Evolutionary conservation across 2,888 invertebrate genomes (phyloP), one percentile per base, ranked within the genome.

Genomic region (Siphonodentalium dalli): DNA sequence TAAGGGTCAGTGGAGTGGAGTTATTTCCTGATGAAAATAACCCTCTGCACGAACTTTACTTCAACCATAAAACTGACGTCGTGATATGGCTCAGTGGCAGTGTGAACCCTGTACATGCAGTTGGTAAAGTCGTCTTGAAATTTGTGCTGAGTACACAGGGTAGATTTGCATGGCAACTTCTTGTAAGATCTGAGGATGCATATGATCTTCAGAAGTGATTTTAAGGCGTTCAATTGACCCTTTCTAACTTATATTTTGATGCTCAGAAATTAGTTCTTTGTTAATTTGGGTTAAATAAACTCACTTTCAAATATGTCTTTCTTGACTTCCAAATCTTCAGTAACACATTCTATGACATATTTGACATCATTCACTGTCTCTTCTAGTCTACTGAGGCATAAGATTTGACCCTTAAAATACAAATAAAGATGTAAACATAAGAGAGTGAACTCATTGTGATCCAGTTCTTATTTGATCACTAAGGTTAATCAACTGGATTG

Each of bases 341-440:
- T 53, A 8, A 83, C 75, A 45, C 76, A 79, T 67, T 84, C 83
- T 67, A 84, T 75, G 23, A 84, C 75, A 58, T 83, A 77, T 23
- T 83, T 80, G n/a, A 80, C 81, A 66, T 81, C 81, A 59, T 65
- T 71, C 1, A 83, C 82, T 3, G 83, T 74, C 58, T 84, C 83
- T 55, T 83, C 82, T 31, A 84, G 68, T 24, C 75, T 65, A 57
- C 81, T 79, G 63, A 83, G 68, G 50, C 81, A 83, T 38, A 81
- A 68, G 6, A 83, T 75, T 53, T 79, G 80, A 40, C 83, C 83
- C 83, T 83, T 68, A 40, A 56, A 65, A 31, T n/a, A 31, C 9
- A 34, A 31, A 37, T 6, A 15, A n/a, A 20, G 23, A 15, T 6
- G 5, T 38, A n/a, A n/a, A n/a, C n/a, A n/a, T n/a, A n/a, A n/a